phyloP scores from a whole-genome alignment of 2,113 vertebrate species.

The Psittacara wagleri region DNA sequence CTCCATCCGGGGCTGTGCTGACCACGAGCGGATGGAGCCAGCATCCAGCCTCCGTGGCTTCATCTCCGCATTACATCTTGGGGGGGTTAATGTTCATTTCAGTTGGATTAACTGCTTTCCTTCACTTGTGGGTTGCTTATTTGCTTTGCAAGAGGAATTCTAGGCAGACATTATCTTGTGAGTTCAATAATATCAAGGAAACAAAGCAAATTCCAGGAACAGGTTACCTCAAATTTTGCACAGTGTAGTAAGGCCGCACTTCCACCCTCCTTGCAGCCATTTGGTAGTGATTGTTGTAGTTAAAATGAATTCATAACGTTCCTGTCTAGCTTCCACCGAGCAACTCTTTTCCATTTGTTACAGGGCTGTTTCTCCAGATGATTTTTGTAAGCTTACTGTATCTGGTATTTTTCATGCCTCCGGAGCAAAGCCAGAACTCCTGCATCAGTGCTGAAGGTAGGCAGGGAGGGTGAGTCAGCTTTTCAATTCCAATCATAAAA shows the following conservation, averaged over 20 bases:
- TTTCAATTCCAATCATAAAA: background rate
- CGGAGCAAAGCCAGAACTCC: background rate
- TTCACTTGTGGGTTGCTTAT: background rate
- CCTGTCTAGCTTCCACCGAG: background rate
- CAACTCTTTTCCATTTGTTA: background rate
- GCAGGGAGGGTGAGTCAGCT: background rate
- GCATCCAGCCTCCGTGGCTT: background rate
- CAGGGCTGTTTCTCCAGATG: background rate
- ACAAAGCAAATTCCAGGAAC: slow-evolving; percentile 3
- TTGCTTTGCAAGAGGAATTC: background rate
- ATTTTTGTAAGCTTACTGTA: background rate
- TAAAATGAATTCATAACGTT: background rate
- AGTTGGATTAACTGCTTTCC: background rate
- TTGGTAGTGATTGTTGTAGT: background rate
- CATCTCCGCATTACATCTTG: background rate
- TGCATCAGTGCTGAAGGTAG: background rate
- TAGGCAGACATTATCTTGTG: background rate
- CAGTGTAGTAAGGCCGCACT: background rate
- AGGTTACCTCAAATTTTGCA: background rate
- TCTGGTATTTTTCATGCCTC: background rate
- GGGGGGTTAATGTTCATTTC: background rate
- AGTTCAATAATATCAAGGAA: background rate
- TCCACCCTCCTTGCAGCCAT: background rate
- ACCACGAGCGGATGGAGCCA: background rate
- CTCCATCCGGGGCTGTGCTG: background rate